Evolutionary conservation across 2,113 vertebrate genomes (phyloP).

Genomic region (Oxyura jamaicensis): DNA sequence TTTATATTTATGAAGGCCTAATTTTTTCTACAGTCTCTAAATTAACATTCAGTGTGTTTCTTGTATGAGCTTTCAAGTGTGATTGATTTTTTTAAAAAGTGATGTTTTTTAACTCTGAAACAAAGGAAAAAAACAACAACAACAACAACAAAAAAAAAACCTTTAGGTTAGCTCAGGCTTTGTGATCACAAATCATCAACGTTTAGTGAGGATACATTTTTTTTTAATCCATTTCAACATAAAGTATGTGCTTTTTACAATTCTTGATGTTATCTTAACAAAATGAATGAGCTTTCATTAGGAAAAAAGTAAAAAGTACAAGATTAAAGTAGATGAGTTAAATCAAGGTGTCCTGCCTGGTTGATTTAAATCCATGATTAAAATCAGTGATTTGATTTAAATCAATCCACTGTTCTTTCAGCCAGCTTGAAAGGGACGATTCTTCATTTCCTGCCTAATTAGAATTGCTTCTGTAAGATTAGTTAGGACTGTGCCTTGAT

Average conservation of each 20-base stretch:
- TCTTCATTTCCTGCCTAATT: constrained; percentile 58
- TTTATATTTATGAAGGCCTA: neutral
- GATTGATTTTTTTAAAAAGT: neutral
- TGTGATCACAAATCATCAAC: constrained; percentile 21
- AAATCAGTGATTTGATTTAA: constrained; percentile 70
- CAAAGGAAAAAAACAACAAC: neutral
- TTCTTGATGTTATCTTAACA: constrained; percentile 13
- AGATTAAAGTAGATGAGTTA: constrained; percentile 66
- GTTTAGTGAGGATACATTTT: neutral
- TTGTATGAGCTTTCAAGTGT: neutral
- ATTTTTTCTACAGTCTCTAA: neutral
- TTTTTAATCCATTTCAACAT: constrained; percentile 22
- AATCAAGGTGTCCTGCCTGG: constrained; percentile 65
- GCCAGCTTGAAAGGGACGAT: constrained; percentile 21
- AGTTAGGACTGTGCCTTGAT: constrained; percentile 1
- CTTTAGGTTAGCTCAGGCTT: neutral
- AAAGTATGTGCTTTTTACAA: constrained; percentile 34
- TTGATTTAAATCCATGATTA: constrained; percentile 65
- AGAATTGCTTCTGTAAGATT: constrained; percentile 38
- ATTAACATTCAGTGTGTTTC: neutral
- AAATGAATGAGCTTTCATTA: constrained; percentile 61
- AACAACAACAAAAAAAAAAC: neutral
- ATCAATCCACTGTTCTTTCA: constrained; percentile 60
- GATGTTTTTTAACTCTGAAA: neutral
- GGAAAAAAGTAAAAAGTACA: constrained; percentile 41